Evolutionary conservation across 2,797 vertebrate genomes (phyloP).

Genomic region (Gastrophryne carolinensis): DNA sequence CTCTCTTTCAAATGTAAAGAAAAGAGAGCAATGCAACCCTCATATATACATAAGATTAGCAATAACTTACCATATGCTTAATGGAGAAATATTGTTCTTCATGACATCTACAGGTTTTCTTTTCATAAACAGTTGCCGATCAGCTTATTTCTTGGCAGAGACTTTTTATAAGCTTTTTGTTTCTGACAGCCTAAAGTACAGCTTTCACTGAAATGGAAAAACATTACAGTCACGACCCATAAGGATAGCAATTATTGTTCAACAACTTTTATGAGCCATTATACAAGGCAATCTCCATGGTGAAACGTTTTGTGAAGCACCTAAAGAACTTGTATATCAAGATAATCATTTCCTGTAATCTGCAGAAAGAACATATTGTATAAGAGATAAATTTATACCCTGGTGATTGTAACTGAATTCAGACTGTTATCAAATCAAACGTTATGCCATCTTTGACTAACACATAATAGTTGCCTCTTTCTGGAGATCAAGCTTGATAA

Average conservation of each 20-base stretch:
- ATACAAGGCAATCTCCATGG: constrained; percentile 29
- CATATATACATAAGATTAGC: too few relatives aligned
- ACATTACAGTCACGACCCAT: constrained; percentile 35
- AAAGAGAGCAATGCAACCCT: too few relatives aligned
- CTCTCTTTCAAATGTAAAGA: too few relatives aligned
- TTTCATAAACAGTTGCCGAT: too few relatives aligned
- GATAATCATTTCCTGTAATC: constrained; percentile 43
- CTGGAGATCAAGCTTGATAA: background rate
- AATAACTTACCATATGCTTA: too few relatives aligned
- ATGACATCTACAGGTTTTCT: background rate
- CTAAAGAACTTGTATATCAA: constrained; percentile 27
- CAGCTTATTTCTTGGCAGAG: background rate
- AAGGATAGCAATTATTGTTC: constrained; percentile 40
- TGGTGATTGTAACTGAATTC: constrained; percentile 6
- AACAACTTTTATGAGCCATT: constrained; percentile 29
- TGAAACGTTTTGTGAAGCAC: constrained; percentile 36
- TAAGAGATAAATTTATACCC: constrained; percentile 18
- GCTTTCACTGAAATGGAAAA: constrained; percentile 13
- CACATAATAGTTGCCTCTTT: background rate
- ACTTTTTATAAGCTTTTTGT: constrained; percentile 6
- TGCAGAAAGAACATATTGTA: constrained; percentile 25
- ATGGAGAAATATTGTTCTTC: too few relatives aligned
- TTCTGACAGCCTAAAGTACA: constrained; percentile 16
- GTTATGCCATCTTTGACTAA: background rate
- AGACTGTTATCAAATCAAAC: constrained; percentile 26